A percentile compares a stretch with the other conserved stretches of the same genome.
These are phyloP conservation scores for Nicator chloris DNA, from an alignment of 2,113 vertebrate genomes.

Conservation along the genomic window DNA sequence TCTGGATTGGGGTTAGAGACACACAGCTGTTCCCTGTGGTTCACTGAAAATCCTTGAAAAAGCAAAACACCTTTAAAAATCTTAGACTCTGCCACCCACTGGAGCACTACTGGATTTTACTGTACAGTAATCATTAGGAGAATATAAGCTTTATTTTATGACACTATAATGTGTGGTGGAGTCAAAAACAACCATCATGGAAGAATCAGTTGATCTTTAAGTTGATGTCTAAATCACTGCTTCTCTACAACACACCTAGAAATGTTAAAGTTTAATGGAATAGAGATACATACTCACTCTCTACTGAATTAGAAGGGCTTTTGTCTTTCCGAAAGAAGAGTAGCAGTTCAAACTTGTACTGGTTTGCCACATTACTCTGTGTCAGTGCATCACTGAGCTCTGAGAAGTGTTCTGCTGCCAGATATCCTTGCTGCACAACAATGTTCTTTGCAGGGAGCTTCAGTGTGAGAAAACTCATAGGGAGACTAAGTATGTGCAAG, in stretches of 20 bases:
- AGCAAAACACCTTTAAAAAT: background rate
- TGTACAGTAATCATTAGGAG: background rate
- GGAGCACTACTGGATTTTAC: background rate
- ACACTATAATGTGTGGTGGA: background rate
- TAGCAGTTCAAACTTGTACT: background rate
- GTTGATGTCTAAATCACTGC: background rate
- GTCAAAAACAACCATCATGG: background rate
- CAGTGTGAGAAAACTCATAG: background rate
- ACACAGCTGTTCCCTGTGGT: background rate
- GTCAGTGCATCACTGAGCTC: background rate
- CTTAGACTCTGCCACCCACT: background rate
- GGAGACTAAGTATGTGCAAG: background rate
- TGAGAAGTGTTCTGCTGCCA: background rate
- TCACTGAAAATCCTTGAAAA: background rate
- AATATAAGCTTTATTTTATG: background rate
- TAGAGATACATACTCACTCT: background rate
- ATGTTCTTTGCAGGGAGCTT: background rate
- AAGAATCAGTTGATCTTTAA: background rate
- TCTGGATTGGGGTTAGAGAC: background rate
- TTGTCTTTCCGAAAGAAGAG: background rate
- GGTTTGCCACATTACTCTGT: background rate
- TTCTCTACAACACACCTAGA: background rate
- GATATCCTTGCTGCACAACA: background rate
- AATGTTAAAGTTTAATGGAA: background rate
- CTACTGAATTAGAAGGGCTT: background rate